These are phyloP conservation scores for Tadarida brasiliensis DNA, from an alignment of 2,797 vertebrate genomes.

Conservation along the genomic window DNA sequence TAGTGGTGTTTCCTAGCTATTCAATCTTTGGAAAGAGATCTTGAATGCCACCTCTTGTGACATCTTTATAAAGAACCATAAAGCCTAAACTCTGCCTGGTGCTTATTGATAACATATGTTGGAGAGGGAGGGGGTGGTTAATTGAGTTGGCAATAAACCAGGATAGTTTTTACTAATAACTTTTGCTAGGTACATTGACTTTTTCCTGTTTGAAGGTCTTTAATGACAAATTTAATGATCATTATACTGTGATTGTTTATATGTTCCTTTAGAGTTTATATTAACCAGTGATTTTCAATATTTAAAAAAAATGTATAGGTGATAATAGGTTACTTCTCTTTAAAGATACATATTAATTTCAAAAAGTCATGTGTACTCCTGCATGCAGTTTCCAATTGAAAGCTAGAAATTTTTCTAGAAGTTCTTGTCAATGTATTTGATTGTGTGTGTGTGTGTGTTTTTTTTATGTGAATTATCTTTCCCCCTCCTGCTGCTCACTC, in stretches of 20 bases:
- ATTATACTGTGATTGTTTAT: background rate
- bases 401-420: background rate
- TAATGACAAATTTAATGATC: background rate
- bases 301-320: background rate
- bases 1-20: background rate
- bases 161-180: conserved; percentile 25
- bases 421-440: background rate
- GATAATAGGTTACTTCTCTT: background rate
- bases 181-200: conserved; percentile 33
- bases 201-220: background rate
- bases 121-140: background rate
- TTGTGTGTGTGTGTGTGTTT: background rate
- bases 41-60: background rate
- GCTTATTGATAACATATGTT: conserved; percentile 31
- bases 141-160: conserved; percentile 1
- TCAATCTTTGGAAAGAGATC: background rate
- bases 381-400: background rate
- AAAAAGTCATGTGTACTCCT: conserved; percentile 15
- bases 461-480: background rate
- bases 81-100: background rate
- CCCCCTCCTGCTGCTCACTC: background rate
- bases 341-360: background rate
- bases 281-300: conserved; percentile 25
- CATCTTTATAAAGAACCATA: conserved; percentile 10
- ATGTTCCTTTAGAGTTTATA: background rate